Percentiles rank a stretch among this genome's conserved stretches.
phyloP scores from a whole-genome alignment of 2,797 vertebrate genomes.

The Anabacerthia variegaticeps region DNA sequence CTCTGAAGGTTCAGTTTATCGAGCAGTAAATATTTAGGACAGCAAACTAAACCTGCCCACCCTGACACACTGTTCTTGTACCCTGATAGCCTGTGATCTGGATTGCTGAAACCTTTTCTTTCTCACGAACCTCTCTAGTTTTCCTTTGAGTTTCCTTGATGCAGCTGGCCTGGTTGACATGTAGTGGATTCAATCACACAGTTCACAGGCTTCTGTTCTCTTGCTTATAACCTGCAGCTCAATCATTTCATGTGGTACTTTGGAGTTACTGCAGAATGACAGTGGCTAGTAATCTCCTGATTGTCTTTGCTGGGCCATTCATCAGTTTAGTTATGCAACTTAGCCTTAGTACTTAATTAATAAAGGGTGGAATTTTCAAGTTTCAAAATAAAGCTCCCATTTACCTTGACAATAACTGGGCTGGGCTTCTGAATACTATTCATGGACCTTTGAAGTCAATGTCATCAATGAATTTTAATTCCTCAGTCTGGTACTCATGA shows the following conservation, averaged over 20 bases:
- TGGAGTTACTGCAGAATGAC: background rate
- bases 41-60: rapidly evolving
- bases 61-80: background rate
- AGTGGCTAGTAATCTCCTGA: background rate
- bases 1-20: background rate
- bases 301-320: background rate
- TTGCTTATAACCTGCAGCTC: background rate
- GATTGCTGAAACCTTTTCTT: background rate
- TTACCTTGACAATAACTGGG: background rate
- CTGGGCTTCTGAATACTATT: background rate
- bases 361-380: background rate
- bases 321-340: background rate
- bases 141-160: background rate
- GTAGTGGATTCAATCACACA: background rate
- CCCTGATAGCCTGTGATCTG: background rate
- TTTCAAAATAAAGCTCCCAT: background rate
- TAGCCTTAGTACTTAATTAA: background rate
- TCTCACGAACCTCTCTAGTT: background rate
- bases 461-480: background rate
- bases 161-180: background rate
- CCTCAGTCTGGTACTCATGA: background rate
- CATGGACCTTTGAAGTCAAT: background rate
- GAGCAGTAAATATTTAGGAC: background rate
- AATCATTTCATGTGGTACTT: background rate
- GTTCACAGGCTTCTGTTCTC: background rate